phyloP scores from a whole-genome alignment of 2,113 vertebrate genomes.

The Cryptoleucopteryx plumbea region DNA sequence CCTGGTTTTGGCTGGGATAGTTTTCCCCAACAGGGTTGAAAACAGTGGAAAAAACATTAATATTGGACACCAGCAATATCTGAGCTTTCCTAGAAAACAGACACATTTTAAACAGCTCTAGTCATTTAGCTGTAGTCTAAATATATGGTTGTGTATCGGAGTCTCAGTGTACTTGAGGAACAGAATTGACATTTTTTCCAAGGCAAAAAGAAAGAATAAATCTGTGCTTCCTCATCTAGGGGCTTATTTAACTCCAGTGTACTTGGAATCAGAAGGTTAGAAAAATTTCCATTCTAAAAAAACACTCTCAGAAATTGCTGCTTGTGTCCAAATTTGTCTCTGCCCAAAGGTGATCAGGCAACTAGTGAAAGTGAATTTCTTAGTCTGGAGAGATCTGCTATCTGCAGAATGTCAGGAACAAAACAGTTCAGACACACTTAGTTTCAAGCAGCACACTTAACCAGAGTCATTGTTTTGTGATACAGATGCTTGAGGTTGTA shows the following conservation, averaged over 20 bases:
- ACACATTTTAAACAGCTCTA: background rate
- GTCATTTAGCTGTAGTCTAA: background rate
- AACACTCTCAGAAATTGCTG: background rate
- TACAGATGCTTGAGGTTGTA: fast-evolving
- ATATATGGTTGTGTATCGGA: fast-evolving
- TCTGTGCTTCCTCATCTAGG: background rate
- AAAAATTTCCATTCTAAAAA: fast-evolving
- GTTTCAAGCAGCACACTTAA: background rate
- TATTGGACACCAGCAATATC: fast-evolving
- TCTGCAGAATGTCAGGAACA: background rate
- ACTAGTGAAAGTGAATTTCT: background rate
- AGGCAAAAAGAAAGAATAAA: background rate
- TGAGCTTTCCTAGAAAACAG: background rate
- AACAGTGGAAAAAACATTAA: fast-evolving
- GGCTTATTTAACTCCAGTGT: fast-evolving
- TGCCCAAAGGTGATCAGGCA: background rate
- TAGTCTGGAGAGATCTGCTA: background rate
- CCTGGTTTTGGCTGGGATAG: too few species aligned
- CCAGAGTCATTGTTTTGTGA: fast-evolving
- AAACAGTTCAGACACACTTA: background rate
- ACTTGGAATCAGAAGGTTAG: background rate
- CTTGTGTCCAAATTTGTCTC: background rate
- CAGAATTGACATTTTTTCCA: fast-evolving
- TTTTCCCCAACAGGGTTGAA: fast-evolving
- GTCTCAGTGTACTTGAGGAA: background rate